Conservation (phyloP, 2,888 invertebrate species). For the Yponomeuta evonymella region DNA sequence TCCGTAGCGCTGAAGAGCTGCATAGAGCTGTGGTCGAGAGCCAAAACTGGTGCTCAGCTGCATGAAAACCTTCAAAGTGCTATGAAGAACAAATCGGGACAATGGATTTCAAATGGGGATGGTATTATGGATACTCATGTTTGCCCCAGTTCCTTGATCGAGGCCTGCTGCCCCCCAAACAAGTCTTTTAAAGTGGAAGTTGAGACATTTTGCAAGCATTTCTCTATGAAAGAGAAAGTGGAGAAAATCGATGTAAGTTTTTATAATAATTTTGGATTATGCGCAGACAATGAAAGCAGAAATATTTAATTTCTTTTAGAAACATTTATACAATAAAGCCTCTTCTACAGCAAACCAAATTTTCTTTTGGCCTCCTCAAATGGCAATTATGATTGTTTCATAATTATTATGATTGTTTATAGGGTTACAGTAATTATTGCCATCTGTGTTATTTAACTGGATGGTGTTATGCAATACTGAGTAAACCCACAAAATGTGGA, state of each 20-base stretch:
- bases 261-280: neutral
- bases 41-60: conserved; percentile 73
- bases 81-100: conserved; percentile 41
- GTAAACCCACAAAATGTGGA: too few relatives aligned
- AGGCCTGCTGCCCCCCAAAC: conserved; percentile 67
- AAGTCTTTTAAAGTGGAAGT: conserved; percentile 89
- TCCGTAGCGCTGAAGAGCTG: conserved; percentile 86
- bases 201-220: conserved; percentile 93
- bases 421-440: too few relatives aligned
- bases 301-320: too few relatives aligned
- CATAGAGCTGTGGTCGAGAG: conserved; percentile 88
- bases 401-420: too few relatives aligned
- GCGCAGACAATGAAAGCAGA: neutral
- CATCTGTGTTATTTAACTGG: too few relatives aligned
- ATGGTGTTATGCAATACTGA: too few relatives aligned
- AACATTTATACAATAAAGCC: too few relatives aligned
- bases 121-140: conserved; percentile 33
- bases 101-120: conserved; percentile 35
- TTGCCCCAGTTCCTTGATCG: conserved; percentile 72
- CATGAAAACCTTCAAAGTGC: conserved; percentile 78
- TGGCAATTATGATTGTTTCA: too few relatives aligned
- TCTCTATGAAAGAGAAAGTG: conserved; percentile 87
- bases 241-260: conserved; percentile 86
- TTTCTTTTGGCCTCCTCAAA: neutral
- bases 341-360: neutral